Evolutionary conservation across 2,888 invertebrate genomes (phyloP).

Genomic region (Eupithecia insigniata): DNA sequence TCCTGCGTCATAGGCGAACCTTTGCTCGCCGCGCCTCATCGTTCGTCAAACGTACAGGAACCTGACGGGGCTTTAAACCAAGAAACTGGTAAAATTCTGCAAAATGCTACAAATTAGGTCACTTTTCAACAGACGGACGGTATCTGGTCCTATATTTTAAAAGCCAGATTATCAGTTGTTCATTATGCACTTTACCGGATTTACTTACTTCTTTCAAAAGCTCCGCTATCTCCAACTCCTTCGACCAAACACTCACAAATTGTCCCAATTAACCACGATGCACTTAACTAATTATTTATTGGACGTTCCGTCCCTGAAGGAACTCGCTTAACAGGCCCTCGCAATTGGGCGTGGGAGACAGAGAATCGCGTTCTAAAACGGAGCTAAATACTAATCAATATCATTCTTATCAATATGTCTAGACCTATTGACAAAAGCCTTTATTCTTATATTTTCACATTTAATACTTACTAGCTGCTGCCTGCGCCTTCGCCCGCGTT

Average conservation of each 20-base stretch:
- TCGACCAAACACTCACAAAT: slow-evolving; percentile 59
- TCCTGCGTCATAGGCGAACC: too few species aligned
- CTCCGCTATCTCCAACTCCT: slow-evolving; percentile 37
- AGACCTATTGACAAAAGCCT: too few species aligned
- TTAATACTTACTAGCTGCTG: too few species aligned
- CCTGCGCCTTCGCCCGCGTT: too few species aligned
- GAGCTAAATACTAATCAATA: background rate
- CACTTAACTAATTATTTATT: slow-evolving; percentile 69
- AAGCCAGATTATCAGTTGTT: background rate
- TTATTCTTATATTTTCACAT: too few species aligned
- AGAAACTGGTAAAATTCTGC: background rate
- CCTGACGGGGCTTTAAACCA: too few species aligned
- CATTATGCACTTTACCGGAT: background rate
- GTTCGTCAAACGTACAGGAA: too few species aligned
- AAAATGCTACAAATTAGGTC: background rate
- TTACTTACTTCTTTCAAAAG: background rate
- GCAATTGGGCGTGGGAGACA: slow-evolving; percentile 46
- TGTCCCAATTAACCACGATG: slow-evolving; percentile 69
- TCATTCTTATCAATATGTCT: background rate
- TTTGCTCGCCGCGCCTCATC: too few species aligned
- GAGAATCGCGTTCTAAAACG: slow-evolving; percentile 7
- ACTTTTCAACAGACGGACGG: background rate
- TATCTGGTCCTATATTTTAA: background rate
- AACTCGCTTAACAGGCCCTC: slow-evolving; percentile 48
- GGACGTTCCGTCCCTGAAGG: slow-evolving; percentile 54